Evolutionary conservation across 2,797 vertebrate genomes (phyloP), one percentile per base, ranked within the genome.

Genomic region (Chaenodraco wilsoni): DNA sequence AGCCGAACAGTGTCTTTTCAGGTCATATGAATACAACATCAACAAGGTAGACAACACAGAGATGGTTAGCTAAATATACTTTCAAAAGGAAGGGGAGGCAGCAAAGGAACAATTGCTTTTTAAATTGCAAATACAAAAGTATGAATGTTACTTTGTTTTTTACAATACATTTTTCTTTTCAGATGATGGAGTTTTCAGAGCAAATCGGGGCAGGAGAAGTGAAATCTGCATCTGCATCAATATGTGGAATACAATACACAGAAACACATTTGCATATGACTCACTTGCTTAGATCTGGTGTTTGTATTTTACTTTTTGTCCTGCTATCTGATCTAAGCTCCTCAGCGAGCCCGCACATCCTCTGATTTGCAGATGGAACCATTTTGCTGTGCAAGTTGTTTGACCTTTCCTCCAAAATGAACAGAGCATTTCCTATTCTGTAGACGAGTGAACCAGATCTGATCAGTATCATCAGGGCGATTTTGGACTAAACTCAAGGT

Each of bases 291-390:
- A 52, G 69, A 72, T 87, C 69, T 82, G 31, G 70, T 86, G 86
- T 88, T 89, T 86, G 82, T 74, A 55, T 79, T 71, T 64, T 43
- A 66, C 76, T 81, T 76, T 88, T 57, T 62, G 46, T 78, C 21
- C 66, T 51, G 71, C 46, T 79, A 84, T 90, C 82, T 85, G 84
- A 90, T 89, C 78, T 65, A 66, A 73, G 75, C 54, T 70, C 57
- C 45, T 59, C 69, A 61, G 72, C 54, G 46, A 75, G 66, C 40
- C 55, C 43, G 72, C 75, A 75, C 87, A 81, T 83, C 76, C 79
- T 78, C 84, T 77, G 63, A 76, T 81, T 87, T 76, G 76, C 84
- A 92, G 76, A 85, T 88, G 85, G 87, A 91, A 92, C 48, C 76
- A 50, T 84, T 85, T 87, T 84, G 51, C 79, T 43, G 33, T 68